phyloP scores from a whole-genome alignment of 2,888 invertebrate genomes.

The Petrolisthes cinctipes region DNA sequence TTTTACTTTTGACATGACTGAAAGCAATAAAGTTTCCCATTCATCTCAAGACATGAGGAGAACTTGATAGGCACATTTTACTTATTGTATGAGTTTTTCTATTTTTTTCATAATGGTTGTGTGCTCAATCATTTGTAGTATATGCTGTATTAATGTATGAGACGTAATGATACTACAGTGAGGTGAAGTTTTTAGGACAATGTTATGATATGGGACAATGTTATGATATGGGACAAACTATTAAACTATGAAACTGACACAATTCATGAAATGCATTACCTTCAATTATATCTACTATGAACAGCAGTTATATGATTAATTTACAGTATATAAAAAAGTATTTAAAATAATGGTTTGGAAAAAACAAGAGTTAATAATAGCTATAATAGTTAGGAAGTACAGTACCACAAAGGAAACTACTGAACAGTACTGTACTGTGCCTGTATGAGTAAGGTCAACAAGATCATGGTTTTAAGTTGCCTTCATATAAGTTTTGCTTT shows the following conservation, averaged over 20 bases:
- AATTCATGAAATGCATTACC: slow-evolving; percentile 12
- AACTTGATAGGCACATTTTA: slow-evolving; percentile 12
- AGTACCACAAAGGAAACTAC: no score
- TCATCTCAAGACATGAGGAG: slow-evolving; percentile 28
- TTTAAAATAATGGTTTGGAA: no score
- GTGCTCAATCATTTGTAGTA: slow-evolving; percentile 44
- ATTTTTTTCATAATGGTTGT: slow-evolving; percentile 26
- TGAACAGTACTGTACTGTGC: no score
- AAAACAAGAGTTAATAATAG: no score
- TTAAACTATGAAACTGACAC: slow-evolving; percentile 6
- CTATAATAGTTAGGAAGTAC: no score
- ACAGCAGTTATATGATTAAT: no score
- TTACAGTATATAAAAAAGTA: no score
- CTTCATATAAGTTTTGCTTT: no score
- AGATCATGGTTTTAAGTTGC: no score
- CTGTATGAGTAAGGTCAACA: no score
- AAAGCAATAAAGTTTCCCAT: slow-evolving; percentile 14
- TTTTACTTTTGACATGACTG: slow-evolving; percentile 27
- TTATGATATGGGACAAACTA: slow-evolving; percentile 20
- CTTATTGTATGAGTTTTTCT: slow-evolving; percentile 9
- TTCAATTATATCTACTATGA: background rate
- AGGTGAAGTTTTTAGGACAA: background rate
- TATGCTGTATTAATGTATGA: slow-evolving; percentile 6
- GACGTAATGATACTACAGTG: background rate
- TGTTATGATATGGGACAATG: background rate